Evolutionary conservation across 2,888 invertebrate species (phyloP), one percentile per base, ranked within the genome.

Genomic region (Philonicus albiceps): DNA sequence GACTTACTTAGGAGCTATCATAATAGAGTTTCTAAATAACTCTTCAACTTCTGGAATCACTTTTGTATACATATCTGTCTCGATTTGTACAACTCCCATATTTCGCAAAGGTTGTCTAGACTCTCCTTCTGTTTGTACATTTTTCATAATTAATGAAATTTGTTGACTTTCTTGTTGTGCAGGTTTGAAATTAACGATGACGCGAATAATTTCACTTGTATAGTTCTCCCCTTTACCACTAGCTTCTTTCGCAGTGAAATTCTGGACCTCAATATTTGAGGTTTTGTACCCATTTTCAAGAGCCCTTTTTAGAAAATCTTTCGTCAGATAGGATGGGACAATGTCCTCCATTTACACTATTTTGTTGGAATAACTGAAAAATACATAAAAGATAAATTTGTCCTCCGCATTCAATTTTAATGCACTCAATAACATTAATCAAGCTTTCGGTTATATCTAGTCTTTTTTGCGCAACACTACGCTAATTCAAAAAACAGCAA

Each of bases 41-140:
- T 92, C 90, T 89, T 93, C 92, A 88, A 93, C 89, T 86, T 91
- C 90, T 31, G 93, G 93, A 49, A 93, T 90, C 7, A 92, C 92
- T 89, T 91, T 91, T n/a, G 89, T 90, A 72, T 89, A 93, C 91
- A 93, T 93, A 88, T 92, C 91, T 30, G 91, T 91, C 89, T 93
- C 93, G 53, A 92, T 92, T 88, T 91, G 90, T 89, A 93, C 93
- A 8, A 93, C 91, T 2, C 92, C 91, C 43, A 92, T 72, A 22
- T 92, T 93, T 89, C 90, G 93, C 53, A 93, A 91, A 53, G 93
- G 91, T 8, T 90, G 90, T 64, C 92, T 91, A 27, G 93, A 93
- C 8, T 91, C 89, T 3, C 92, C 89, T 11, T 34, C 11, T 11
- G 91, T 91, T 34, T 90, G 90, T 74, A 92, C 91, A 85, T 90